phyloP scores from a whole-genome alignment of 2,888 invertebrate genomes.

The Eupithecia insigniata region DNA sequence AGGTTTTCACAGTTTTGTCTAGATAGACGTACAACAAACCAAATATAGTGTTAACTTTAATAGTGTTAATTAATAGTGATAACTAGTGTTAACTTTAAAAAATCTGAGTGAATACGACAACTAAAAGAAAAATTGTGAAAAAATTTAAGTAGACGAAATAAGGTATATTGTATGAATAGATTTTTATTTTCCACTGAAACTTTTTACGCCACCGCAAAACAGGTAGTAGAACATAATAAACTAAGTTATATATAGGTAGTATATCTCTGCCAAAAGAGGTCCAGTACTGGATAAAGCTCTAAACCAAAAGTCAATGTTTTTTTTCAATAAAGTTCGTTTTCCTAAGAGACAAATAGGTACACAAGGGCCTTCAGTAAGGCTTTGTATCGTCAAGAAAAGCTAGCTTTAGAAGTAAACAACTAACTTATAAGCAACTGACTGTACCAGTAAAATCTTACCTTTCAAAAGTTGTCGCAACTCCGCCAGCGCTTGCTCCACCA shows the following conservation, averaged over 20 bases:
- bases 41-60: too few species aligned
- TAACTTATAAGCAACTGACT: not conserved
- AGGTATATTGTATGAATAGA: too few species aligned
- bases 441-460: conserved; percentile 65
- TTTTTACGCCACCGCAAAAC: not conserved
- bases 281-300: not conserved
- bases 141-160: not conserved
- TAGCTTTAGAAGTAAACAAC: not conserved
- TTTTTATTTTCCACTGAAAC: too few species aligned
- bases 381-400: not conserved
- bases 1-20: too few species aligned
- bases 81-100: too few species aligned
- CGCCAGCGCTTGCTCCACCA: conserved; percentile 83
- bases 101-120: not conserved
- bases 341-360: not conserved
- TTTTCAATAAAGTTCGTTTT: not conserved
- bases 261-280: not conserved
- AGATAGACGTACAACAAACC: too few species aligned
- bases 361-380: not conserved
- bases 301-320: too few species aligned
- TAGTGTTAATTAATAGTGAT: too few species aligned
- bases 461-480: conserved; percentile 84
- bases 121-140: not conserved
- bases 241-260: not conserved
- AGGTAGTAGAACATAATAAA: not conserved